phyloP scores from a whole-genome alignment of 2,888 invertebrate genomes.

The Hipparchia sbordonii region DNA sequence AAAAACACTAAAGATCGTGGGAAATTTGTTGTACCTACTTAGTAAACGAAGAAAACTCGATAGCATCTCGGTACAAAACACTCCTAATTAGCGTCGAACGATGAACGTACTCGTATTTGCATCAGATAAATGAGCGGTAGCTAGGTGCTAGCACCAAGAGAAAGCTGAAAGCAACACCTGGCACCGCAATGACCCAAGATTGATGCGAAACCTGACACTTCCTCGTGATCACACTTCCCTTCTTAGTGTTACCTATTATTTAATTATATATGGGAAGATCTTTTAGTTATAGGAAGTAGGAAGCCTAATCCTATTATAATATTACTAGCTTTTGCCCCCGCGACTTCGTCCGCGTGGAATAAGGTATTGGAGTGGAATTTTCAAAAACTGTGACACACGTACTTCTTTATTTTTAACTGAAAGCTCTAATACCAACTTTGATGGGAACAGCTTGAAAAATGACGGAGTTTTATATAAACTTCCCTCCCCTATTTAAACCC shows the following conservation, averaged over 20 bases:
- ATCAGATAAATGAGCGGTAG: slow-evolving; percentile 43
- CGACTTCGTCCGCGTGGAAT: too few species aligned
- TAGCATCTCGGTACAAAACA: slow-evolving; percentile 27
- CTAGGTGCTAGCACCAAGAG: slow-evolving; percentile 27
- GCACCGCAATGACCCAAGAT: slow-evolving; percentile 37
- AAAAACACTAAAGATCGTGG: slow-evolving; percentile 20
- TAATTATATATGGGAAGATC: slow-evolving; percentile 4
- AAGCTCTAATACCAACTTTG: too few species aligned
- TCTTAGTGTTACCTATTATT: slow-evolving; percentile 12
- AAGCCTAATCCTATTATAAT: too few species aligned
- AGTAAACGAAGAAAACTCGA: slow-evolving; percentile 12
- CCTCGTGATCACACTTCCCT: slow-evolving; percentile 32
- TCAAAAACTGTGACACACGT: too few species aligned
- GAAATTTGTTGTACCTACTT: slow-evolving; percentile 8
- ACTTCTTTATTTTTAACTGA: too few species aligned
- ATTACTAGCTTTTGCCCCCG: too few species aligned
- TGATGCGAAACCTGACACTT: slow-evolving; percentile 41
- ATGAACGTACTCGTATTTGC: slow-evolving; percentile 36
- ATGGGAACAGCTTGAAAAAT: too few species aligned
- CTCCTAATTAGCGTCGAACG: slow-evolving; percentile 37
- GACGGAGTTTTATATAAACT: too few species aligned
- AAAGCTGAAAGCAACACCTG: slow-evolving; percentile 42
- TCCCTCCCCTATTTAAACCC: too few species aligned
- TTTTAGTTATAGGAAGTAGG: not conserved
- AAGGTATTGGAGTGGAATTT: too few species aligned